A percentile compares a stretch with the other conserved stretches of the same genome.
Conservation (phyloP, 2,888 invertebrate species). For the Drosophila setosimentum region DNA sequence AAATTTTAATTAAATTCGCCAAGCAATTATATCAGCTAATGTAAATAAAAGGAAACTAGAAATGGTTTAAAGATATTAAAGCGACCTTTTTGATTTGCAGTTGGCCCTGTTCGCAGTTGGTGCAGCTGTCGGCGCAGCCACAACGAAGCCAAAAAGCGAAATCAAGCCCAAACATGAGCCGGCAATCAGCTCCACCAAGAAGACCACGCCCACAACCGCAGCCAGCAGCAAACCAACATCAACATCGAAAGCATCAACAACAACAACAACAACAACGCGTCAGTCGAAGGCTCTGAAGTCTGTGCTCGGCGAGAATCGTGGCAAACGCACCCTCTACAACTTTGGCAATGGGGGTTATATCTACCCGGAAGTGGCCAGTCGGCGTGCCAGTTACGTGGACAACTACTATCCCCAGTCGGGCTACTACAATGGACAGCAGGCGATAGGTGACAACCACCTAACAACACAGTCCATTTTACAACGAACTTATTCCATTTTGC, state of each 20-base stretch:
- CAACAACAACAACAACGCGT: conserved; percentile 45
- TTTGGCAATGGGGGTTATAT: conserved; percentile 82
- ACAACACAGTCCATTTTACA: too few species aligned
- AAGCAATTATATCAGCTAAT: not conserved
- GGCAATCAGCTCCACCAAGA: conserved; percentile 26
- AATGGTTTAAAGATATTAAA: conserved; percentile 20
- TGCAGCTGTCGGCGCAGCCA: conserved; percentile 47
- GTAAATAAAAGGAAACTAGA: conserved; percentile 13
- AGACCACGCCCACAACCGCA: conserved; percentile 23
- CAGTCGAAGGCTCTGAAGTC: conserved; percentile 61
- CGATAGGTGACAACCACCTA: conserved; percentile 62
- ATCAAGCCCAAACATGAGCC: conserved; percentile 41
- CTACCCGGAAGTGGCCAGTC: conserved; percentile 77
- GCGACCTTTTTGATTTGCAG: conserved; percentile 60
- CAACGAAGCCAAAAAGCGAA: conserved; percentile 52
- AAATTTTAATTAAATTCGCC: conserved; percentile 44
- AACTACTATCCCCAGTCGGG: conserved; percentile 77
- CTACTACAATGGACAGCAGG: conserved; percentile 81
- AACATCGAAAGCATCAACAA: not conserved
- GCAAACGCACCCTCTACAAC: conserved; percentile 83
- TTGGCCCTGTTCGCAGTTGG: conserved; percentile 74
- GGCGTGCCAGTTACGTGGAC: conserved; percentile 78
- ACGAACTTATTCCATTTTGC: not conserved
- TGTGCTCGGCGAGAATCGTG: conserved; percentile 79
- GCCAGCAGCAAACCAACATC: not conserved